phyloP scores from a whole-genome alignment of 2,113 vertebrate genomes.

The Ciconia stormi region DNA sequence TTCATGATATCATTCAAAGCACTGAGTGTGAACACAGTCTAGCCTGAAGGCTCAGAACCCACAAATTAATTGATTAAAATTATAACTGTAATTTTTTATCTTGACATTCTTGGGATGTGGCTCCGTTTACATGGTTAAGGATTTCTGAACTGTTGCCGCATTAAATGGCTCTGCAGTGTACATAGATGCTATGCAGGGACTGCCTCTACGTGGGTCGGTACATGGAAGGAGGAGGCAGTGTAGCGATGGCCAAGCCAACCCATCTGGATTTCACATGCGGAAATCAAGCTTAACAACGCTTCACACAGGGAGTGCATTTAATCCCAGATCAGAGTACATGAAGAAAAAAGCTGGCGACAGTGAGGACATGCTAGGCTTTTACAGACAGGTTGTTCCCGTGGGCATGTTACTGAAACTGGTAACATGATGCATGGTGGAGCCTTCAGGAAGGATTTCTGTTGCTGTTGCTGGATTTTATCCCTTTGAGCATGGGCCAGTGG shows the following conservation, averaged over 20 bases:
- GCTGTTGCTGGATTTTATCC: background rate
- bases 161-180: background rate
- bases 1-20: background rate
- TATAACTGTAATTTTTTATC: background rate
- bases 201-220: fast-evolving
- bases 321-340: background rate
- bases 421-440: background rate
- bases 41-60: background rate
- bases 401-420: background rate
- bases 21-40: background rate
- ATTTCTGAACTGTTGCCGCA: background rate
- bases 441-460: background rate
- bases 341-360: background rate
- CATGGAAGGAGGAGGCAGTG: background rate
- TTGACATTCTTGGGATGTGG: background rate
- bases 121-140: background rate
- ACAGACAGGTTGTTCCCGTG: background rate
- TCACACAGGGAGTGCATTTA: background rate
- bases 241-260: background rate
- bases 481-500: background rate
- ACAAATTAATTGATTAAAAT: background rate
- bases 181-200: background rate
- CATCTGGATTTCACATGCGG: background rate
- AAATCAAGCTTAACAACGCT: background rate
- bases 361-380: background rate